Base-by-base conservation (phyloP, 2,888 invertebrate species). In the Ganaspis brasiliensis region DNA sequence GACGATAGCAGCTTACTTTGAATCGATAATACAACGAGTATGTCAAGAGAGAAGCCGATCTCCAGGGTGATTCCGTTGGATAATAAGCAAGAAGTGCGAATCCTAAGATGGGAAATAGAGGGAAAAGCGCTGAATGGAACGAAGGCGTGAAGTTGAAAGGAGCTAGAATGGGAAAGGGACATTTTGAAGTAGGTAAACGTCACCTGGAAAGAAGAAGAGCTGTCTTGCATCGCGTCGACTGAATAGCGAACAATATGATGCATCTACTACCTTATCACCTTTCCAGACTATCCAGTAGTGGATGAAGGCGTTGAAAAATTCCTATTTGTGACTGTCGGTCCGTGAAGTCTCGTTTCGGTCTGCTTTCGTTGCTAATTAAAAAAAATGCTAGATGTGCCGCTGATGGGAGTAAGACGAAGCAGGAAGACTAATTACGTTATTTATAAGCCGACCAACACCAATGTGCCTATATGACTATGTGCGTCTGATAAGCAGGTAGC, bases 351-450 rank as follows among this genome's bases (percentile, higher is more conserved):
- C 45, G 67, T 67, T 67, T 67, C 67, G 45, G 45, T 45, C 40
- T 67, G 67, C 40, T 45, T 67, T 67, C 24, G 26, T 21, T 45
- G 45, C 24, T 67, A 67, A 45, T 67, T 67, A 45, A 35, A 67
- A 71, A 37, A 72, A 55, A 72, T 55, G 24, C 52, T 14, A 12
- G 8, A 31, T 49, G 70, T 52, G 70, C 19, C 31, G 31, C 14
- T 16, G 35, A 52, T 19, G 31, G 55, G 1, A 72, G 31, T 8
- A 45, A 24, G 9, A 63, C 63, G 40, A 81, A 81, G 78, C 79
- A 78, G 75, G 75, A 73, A 85, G 84, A 83, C 85, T 87, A 87
- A 87, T 86, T 87, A 85, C 83, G 79, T 87, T 84, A 86, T 86
- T 86, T 87, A 86, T 84, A 83, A 85, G 84, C 82, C 52, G 76